phyloP scores from a whole-genome alignment of 2,797 vertebrate species.

The Erithacus rubecula region DNA sequence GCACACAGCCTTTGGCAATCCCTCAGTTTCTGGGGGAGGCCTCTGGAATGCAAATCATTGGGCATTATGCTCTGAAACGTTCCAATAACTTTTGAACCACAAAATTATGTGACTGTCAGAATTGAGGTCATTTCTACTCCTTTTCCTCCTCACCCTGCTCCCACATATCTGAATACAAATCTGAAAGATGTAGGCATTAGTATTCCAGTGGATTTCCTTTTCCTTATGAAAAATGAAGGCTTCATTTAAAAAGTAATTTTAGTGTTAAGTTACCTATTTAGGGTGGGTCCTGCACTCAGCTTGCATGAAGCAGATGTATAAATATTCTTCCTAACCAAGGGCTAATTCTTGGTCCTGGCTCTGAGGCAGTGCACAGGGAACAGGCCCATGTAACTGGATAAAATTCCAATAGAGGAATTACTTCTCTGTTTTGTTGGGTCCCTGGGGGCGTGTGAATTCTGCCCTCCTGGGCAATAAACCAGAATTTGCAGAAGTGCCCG shows the following conservation, averaged over 20 bases:
- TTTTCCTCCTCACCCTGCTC: not conserved
- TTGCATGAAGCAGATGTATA: not conserved
- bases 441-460: not conserved
- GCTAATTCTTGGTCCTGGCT: not conserved
- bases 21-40: not conserved
- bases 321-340: not conserved
- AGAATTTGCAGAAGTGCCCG: not conserved
- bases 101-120: conserved; percentile 23
- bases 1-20: not conserved
- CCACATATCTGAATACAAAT: not conserved
- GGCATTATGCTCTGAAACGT: conserved; percentile 31
- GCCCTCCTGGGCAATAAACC: not conserved
- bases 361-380: not conserved
- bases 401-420: not conserved
- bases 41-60: conserved; percentile 41
- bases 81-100: conserved; percentile 47
- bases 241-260: conserved; percentile 38
- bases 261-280: conserved; percentile 9
- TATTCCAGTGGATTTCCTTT: conserved; percentile 9
- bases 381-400: not conserved
- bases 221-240: not conserved
- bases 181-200: not conserved
- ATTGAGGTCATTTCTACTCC: not conserved
- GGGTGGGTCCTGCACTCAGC: not conserved
- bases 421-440: not conserved